Evolutionary conservation across 2,888 invertebrate genomes (phyloP).

Genomic region (Metallyticus violacea): DNA sequence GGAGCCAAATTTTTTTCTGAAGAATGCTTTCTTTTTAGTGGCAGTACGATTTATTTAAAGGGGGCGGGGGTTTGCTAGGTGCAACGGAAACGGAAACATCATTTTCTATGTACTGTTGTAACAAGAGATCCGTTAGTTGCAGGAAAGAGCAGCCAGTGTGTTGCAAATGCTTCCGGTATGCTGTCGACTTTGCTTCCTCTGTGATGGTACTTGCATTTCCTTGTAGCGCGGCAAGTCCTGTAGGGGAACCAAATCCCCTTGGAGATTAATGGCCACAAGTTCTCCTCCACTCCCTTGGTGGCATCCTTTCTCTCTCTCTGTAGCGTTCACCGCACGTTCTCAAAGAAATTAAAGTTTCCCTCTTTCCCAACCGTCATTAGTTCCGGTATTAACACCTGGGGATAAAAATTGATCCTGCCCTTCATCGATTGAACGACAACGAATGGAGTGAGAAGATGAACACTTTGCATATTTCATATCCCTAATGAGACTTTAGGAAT

Average conservation of each 20-base stretch:
- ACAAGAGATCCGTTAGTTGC: background rate
- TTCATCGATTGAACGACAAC: background rate
- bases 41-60: no score
- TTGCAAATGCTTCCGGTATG: background rate
- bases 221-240: no score
- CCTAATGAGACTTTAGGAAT: background rate
- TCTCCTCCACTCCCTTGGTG: background rate
- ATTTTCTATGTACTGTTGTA: no score
- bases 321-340: background rate
- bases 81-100: no score
- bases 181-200: no score
- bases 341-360: background rate
- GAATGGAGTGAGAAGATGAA: background rate
- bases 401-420: background rate
- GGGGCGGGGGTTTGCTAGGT: no score
- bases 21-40: no score
- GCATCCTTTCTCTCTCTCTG: no score
- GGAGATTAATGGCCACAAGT: background rate
- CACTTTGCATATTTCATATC: background rate
- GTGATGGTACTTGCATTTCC: background rate
- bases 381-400: background rate
- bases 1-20: no score
- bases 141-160: background rate
- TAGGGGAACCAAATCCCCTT: no score
- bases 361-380: background rate